Evolutionary conservation across 2,113 vertebrate species (phyloP).

Genomic region (Callipepla californica): DNA sequence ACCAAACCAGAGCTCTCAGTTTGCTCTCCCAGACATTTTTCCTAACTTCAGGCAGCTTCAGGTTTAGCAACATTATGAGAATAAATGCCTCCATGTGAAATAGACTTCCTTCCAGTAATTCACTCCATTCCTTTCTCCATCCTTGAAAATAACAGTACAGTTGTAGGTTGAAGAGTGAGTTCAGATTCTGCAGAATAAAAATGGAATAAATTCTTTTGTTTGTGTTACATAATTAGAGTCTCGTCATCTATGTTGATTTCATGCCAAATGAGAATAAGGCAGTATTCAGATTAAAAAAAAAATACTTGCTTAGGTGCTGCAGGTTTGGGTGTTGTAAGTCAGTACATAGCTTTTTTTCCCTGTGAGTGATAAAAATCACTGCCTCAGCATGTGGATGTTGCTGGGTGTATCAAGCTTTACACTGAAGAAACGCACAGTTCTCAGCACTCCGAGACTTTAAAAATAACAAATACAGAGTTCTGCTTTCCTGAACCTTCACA

Average conservation of each 20-base stretch:
- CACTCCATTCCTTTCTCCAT: neutral
- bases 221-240: neutral
- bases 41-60: neutral
- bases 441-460: neutral
- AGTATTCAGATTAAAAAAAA: neutral
- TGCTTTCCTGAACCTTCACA: neutral
- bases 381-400: neutral
- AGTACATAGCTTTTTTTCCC: neutral
- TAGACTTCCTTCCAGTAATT: neutral
- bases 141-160: neutral
- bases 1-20: neutral
- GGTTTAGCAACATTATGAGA: neutral
- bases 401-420: neutral
- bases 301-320: neutral
- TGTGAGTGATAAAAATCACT: neutral
- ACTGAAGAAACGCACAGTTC: neutral
- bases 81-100: neutral
- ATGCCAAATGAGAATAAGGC: neutral
- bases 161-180: neutral
- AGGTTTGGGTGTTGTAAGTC: constrained; percentile 2
- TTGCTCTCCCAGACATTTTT: neutral
- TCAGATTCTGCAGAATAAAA: neutral
- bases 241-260: neutral
- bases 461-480: neutral
- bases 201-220: neutral